Evolutionary conservation across 2,113 vertebrate genomes (phyloP).

Genomic region (Caracal caracal): DNA sequence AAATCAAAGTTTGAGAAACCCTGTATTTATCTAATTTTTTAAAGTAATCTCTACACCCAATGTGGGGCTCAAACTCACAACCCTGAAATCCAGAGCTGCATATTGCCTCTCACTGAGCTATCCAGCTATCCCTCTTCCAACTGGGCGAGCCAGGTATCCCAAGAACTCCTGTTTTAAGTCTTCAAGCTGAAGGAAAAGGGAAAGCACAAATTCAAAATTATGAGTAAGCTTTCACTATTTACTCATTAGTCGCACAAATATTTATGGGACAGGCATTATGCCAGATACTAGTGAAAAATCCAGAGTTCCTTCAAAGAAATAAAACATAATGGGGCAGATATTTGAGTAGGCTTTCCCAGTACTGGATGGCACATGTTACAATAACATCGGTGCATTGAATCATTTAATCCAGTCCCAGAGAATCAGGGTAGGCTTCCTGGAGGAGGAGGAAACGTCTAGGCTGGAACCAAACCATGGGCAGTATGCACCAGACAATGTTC

Average conservation of each 20-base stretch:
- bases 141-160: no score
- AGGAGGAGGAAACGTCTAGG: neutral
- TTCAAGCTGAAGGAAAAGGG: neutral
- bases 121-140: no score
- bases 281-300: conserved; percentile 23
- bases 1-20: no score
- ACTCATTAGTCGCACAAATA: neutral
- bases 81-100: no score
- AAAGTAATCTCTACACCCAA: no score
- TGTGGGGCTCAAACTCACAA: no score
- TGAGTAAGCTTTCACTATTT: neutral
- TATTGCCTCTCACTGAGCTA: no score
- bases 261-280: neutral
- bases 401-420: neutral
- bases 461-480: neutral
- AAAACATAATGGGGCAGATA: neutral
- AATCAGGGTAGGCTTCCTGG: neutral
- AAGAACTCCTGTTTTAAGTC: neutral
- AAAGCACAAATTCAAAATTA: neutral
- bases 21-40: no score
- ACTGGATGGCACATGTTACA: neutral
- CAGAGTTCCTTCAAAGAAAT: conserved; percentile 15
- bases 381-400: neutral
- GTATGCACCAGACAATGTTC: neutral
- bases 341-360: neutral